Percentiles rank a stretch among this genome's conserved stretches.
These are phyloP conservation scores for Neodiprion virginianus DNA, from an alignment of 1,140 invertebrate genomes.

Conservation along the genomic window DNA sequence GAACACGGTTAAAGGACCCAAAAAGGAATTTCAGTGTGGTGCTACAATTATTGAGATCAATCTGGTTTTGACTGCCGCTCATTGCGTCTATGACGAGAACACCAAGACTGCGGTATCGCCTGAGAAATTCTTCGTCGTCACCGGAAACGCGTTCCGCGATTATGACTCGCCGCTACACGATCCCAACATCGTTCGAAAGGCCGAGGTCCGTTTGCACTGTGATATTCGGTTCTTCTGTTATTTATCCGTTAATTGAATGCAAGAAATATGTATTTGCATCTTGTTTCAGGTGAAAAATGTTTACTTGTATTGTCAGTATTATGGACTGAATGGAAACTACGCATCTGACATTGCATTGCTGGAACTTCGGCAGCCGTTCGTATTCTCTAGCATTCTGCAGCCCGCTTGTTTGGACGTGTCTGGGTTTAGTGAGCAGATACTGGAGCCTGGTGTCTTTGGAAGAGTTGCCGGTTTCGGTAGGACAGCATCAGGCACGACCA, in stretches of 20 bases:
- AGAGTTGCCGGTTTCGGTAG: conserved; percentile 55
- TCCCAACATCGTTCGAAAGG: conserved; percentile 36
- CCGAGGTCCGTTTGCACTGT: conserved; percentile 27
- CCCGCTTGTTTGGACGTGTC: conserved; percentile 52
- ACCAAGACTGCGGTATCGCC: conserved; percentile 25
- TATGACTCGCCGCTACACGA: conserved; percentile 43
- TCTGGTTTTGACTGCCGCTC: conserved; percentile 55
- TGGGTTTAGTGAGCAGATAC: conserved; percentile 24
- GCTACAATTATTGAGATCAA: conserved; percentile 50
- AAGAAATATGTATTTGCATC: background rate
- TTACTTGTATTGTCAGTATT: conserved; percentile 45
- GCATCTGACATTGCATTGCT: conserved; percentile 52
- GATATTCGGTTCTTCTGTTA: background rate
- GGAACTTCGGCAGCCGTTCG: conserved; percentile 40
- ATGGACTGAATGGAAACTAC: conserved; percentile 50
- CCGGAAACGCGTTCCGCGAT: conserved; percentile 51
- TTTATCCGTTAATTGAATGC: too few species aligned
- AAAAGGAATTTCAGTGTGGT: conserved; percentile 51
- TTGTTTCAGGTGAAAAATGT: conserved; percentile 51
- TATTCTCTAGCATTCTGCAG: conserved; percentile 40
- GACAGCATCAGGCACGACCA: conserved; percentile 40
- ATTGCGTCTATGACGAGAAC: conserved; percentile 52
- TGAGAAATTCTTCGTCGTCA: conserved; percentile 35
- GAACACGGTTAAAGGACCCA: background rate
- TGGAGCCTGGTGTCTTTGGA: conserved; percentile 44